Percentiles rank a stretch among this genome's conserved stretches.
Evolutionary conservation across 2,888 invertebrate species (phyloP).

Genomic region (Thecophora atra): DNA sequence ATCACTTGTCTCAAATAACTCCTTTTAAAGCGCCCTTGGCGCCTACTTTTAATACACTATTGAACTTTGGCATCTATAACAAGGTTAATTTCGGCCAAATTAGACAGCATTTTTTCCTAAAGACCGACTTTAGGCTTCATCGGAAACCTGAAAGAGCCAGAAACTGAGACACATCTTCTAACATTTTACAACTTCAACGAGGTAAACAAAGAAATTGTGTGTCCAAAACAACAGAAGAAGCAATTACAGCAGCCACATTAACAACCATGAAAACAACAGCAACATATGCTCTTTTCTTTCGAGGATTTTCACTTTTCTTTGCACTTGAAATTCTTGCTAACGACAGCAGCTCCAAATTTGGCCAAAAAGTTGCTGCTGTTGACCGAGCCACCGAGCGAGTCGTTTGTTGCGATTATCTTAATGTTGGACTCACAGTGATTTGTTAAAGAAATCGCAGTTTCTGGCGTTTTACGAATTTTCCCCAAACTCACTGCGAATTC

Average conservation of each 20-base stretch:
- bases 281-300: conserved; percentile 13
- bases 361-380: conserved; percentile 14
- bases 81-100: no score
- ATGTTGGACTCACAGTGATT: conserved; percentile 15
- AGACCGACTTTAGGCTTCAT: no score
- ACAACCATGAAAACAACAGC: not conserved
- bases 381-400: not conserved
- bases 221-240: no score
- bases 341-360: conserved; percentile 34
- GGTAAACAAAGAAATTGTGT: no score
- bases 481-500: not conserved
- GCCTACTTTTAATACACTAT: no score
- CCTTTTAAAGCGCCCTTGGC: no score
- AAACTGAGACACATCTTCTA: no score
- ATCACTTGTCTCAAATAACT: no score
- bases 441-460: conserved; percentile 33
- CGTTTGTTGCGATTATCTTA: conserved; percentile 33
- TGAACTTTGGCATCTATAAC: no score
- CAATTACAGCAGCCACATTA: not conserved
- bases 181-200: no score
- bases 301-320: conserved; percentile 31
- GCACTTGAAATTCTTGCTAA: conserved; percentile 33
- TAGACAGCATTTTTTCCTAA: no score
- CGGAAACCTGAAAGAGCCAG: no score
- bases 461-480: conserved; percentile 33